phyloP scores from a whole-genome alignment of 2,888 invertebrate genomes.

The Trachelus stipa region DNA sequence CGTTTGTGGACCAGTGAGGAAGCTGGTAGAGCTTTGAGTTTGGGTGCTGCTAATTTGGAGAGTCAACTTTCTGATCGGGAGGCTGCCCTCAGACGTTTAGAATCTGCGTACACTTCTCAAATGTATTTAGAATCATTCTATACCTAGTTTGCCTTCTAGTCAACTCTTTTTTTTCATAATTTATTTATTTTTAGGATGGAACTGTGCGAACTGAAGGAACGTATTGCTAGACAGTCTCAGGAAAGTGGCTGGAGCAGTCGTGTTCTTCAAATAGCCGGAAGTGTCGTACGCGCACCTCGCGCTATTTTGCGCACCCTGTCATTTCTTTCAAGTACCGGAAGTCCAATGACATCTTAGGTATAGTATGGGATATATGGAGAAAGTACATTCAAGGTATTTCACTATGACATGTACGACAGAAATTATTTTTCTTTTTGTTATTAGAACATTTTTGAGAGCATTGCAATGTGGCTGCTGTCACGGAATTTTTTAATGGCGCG shows the following conservation, averaged over 20 bases:
- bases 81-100: slow-evolving; percentile 46
- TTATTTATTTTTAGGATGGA: slow-evolving; percentile 34
- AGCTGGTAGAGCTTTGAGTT: slow-evolving; percentile 36
- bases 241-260: slow-evolving; percentile 56
- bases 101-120: slow-evolving; percentile 50
- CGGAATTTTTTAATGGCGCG: background rate
- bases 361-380: background rate
- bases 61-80: slow-evolving; percentile 50
- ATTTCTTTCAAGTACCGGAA: slow-evolving; percentile 43
- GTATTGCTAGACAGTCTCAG: slow-evolving; percentile 47
- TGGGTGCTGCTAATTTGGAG: slow-evolving; percentile 43
- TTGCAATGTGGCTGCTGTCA: background rate
- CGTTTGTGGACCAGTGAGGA: slow-evolving; percentile 44
- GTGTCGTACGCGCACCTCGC: slow-evolving; percentile 55
- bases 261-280: slow-evolving; percentile 59
- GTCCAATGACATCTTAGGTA: slow-evolving; percentile 34
- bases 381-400: background rate
- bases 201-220: slow-evolving; percentile 52
- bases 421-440: background rate
- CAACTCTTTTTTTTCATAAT: background rate
- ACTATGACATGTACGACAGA: background rate
- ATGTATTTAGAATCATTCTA: slow-evolving; percentile 37
- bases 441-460: background rate
- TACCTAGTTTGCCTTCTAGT: background rate
- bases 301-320: slow-evolving; percentile 56